These are phyloP conservation scores for Selenia dentaria DNA, from an alignment of 2,888 invertebrate genomes.

Conservation along the genomic window DNA sequence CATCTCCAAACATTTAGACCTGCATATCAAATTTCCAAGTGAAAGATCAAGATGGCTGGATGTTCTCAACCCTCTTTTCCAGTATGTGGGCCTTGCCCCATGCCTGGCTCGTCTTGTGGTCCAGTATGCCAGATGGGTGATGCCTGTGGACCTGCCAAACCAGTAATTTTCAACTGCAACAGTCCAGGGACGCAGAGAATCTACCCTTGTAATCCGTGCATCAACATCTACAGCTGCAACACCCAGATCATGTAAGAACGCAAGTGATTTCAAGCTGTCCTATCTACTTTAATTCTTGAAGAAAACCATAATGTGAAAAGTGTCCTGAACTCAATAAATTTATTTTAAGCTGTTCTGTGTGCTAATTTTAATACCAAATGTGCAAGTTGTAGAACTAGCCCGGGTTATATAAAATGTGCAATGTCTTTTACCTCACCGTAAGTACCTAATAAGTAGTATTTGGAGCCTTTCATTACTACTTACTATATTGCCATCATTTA, in stretches of 20 bases:
- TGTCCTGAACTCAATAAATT: slow-evolving; percentile 22
- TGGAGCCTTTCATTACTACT: too few relatives aligned
- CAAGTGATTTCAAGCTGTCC: background rate
- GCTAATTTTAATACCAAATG: too few relatives aligned
- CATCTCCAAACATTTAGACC: slow-evolving; percentile 19
- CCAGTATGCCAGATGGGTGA: slow-evolving; percentile 2
- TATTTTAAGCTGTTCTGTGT: background rate
- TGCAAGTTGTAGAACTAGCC: too few relatives aligned
- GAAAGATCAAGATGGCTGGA: slow-evolving; percentile 33
- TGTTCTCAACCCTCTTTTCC: slow-evolving; percentile 11
- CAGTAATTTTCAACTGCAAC: slow-evolving; percentile 46
- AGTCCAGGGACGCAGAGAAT: slow-evolving; percentile 48
- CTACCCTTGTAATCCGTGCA: slow-evolving; percentile 65
- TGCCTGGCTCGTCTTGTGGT: slow-evolving; percentile 20
- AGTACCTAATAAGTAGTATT: too few relatives aligned
- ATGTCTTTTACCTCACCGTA: too few relatives aligned
- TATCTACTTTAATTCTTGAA: background rate
- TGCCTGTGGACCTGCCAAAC: slow-evolving; percentile 30
- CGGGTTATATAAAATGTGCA: too few relatives aligned
- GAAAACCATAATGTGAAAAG: slow-evolving; percentile 16
- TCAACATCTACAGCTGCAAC: slow-evolving; percentile 75
- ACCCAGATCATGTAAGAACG: slow-evolving; percentile 72
- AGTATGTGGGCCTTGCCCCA: slow-evolving; percentile 11
- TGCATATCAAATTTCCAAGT: slow-evolving; percentile 31
- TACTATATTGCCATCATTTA: too few relatives aligned